Evolutionary conservation across 2,113 vertebrate species (phyloP).

Genomic region (Silurus meridionalis): DNA sequence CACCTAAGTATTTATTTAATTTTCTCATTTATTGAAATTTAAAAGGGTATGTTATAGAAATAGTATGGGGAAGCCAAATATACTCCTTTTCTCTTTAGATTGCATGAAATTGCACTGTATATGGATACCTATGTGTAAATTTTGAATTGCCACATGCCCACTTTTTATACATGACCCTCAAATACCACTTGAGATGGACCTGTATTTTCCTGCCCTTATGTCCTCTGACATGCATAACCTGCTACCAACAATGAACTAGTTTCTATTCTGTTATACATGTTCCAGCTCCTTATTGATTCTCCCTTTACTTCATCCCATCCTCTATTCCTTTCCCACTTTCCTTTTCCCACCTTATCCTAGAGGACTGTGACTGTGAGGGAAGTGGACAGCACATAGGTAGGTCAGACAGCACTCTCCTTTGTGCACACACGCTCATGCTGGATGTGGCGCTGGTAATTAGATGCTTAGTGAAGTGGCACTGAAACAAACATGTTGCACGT

Average conservation of each 20-base stretch:
- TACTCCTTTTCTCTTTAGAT: background rate
- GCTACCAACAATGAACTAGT: background rate
- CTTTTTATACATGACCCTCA: background rate
- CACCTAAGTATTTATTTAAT: background rate
- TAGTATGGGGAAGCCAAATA: background rate
- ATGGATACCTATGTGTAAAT: background rate
- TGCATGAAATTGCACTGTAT: background rate
- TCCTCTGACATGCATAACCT: background rate
- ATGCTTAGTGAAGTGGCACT: constrained; percentile 30
- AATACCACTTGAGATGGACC: background rate
- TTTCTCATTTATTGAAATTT: background rate
- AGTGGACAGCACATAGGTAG: constrained; percentile 86
- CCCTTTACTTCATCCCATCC: constrained; percentile 54
- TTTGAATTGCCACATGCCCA: background rate
- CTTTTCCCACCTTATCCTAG: constrained; percentile 69
- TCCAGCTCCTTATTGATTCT: constrained; percentile 23
- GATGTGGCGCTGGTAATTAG: constrained; percentile 28
- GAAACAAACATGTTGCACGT: background rate
- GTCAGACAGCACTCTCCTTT: constrained; percentile 62
- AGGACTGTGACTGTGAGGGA: constrained; percentile 85
- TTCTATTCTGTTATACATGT: background rate
- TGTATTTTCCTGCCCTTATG: background rate
- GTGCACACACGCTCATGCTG: constrained; percentile 16
- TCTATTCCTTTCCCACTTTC: constrained; percentile 47
- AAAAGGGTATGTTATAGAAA: background rate